These are phyloP conservation scores for Pachydiplax longipennis DNA, from an alignment of 2,888 invertebrate genomes.

Conservation along the genomic window DNA sequence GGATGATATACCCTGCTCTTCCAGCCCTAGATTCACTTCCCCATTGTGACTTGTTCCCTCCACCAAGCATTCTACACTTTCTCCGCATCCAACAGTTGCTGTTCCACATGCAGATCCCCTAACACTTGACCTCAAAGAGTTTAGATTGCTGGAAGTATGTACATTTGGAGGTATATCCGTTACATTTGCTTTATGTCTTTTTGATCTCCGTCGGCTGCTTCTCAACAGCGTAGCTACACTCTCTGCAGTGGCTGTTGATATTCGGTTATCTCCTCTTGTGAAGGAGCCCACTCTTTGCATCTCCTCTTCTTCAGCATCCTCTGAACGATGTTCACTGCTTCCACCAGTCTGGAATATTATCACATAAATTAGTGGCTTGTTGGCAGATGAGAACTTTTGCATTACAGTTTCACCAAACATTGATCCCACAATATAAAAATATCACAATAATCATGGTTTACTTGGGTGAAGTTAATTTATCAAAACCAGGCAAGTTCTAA, in stretches of 20 bases:
- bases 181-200: not conserved
- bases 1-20: not conserved
- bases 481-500: no score
- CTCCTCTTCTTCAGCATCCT: not conserved
- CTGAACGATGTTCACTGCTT: not conserved
- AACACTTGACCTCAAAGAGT: not conserved
- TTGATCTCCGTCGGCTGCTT: not conserved
- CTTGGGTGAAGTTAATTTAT: no score
- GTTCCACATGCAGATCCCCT: not conserved
- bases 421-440: no score
- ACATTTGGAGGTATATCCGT: not conserved
- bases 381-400: not conserved
- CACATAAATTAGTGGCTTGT: not conserved
- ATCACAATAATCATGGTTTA: no score
- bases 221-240: slow-evolving; percentile 30
- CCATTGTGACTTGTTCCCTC: slow-evolving; percentile 62
- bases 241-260: slow-evolving; percentile 8
- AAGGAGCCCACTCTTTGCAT: not conserved
- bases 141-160: not conserved
- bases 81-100: not conserved
- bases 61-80: slow-evolving; percentile 68
- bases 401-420: no score
- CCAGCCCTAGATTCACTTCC: not conserved
- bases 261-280: not conserved
- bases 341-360: not conserved